Conservation (phyloP, 2,797 vertebrate species). For the Aeoliscus strigatus region DNA sequence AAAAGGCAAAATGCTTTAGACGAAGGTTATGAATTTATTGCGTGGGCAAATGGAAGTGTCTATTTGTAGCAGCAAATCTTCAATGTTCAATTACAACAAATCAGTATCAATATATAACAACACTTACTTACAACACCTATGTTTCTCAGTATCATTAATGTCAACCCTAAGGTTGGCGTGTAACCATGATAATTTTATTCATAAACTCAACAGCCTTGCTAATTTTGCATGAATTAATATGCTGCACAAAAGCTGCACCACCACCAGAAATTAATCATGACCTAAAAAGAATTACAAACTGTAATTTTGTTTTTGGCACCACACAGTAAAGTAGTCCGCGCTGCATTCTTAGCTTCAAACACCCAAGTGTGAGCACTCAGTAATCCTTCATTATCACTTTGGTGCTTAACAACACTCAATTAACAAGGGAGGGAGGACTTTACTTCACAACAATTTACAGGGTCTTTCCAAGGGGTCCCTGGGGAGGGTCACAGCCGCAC, state of each 20-base stretch:
- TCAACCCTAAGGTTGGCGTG: constrained; percentile 22
- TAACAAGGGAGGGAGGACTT: constrained; percentile 33
- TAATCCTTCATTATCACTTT: constrained; percentile 56
- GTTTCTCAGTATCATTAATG: constrained; percentile 40
- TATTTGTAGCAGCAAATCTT: too few species aligned
- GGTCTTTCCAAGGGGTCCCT: constrained; percentile 35
- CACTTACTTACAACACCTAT: too few species aligned
- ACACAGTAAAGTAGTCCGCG: constrained; percentile 33
- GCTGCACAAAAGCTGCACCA: constrained; percentile 30
- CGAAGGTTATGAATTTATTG: constrained; percentile 16
- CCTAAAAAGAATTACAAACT: constrained; percentile 52
- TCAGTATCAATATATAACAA: too few species aligned
- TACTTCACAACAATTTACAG: constrained; percentile 44
- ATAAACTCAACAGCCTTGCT: constrained; percentile 53
- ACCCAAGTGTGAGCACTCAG: constrained; percentile 39
- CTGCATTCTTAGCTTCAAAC: constrained; percentile 39
- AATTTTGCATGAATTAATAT: constrained; percentile 58
- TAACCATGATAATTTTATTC: constrained; percentile 49
- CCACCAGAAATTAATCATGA: constrained; percentile 55
- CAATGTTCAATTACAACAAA: too few species aligned
- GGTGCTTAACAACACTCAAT: constrained; percentile 47
- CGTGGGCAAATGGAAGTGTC: constrained; percentile 12
- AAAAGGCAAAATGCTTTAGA: constrained; percentile 21
- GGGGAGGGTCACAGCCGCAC: constrained; percentile 30
- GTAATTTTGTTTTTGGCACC: constrained; percentile 51